Evolutionary conservation across 2,797 vertebrate genomes (phyloP), one percentile per base, ranked within the genome.

Genomic region (Chelidonichthys spinosus): DNA sequence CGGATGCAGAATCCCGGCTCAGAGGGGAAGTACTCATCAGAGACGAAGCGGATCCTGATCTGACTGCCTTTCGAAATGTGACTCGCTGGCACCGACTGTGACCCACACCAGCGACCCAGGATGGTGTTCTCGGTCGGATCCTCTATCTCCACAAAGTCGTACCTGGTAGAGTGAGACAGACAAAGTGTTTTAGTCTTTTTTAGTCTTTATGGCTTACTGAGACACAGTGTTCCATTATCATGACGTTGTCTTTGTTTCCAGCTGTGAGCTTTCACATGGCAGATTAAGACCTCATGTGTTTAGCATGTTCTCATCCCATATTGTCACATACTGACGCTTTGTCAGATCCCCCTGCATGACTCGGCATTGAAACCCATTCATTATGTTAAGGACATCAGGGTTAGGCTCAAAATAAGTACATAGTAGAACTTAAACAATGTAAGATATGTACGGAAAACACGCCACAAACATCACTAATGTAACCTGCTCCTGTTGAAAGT

Each of bases 61-160:
- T 98, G 97, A 88, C 94, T 97, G 89, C 97, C 97, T 94, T 96
- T 97, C 81, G 98, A 97, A 63, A 94, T 92, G 82, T 96, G 96
- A 79, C 92, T 94, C 33, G 90, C 91, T 17, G 97, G 96, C 52
- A 88, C 93, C 7, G 90, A 84, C 88, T 93, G 94, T 72, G 97
- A 96, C 50, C 98, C 98, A 84, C 98, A 99, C 98, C 98, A 99
- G 39, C 97, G 96, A 35, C 98, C 98, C 93, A 97, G 89, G 76
- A 97, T 85, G 68, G 93, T 91, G 58, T 95, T 96, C 83, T 97
- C 97, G 37, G 87, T 93, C 17, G 95, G 96, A 61, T 99, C 98
- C 92, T 99, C 97, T 54, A 99, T 91, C 93, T 99, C 98, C 92
- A 99, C 96, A 92, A 97, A 99, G 88, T 99, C 98, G 87, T 98